Percentiles rank a stretch among this genome's conserved stretches.
phyloP scores from a whole-genome alignment of 1,140 invertebrate genomes.

The Eufriesea mexicana region DNA sequence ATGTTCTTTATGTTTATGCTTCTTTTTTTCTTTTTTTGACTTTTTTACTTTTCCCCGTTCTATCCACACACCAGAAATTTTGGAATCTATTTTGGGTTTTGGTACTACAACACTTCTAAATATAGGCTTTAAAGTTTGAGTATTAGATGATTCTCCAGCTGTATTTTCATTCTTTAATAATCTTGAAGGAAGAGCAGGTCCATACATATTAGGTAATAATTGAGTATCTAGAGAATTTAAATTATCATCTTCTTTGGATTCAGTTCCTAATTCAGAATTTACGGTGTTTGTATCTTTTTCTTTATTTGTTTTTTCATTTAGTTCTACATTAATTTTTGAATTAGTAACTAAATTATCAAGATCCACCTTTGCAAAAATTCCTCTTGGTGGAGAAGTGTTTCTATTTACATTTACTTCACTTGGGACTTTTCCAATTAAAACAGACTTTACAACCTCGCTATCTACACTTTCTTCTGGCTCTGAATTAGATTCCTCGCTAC shows the following conservation, averaged over 20 bases:
- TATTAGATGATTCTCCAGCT: constrained; percentile 4
- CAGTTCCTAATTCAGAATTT: not conserved
- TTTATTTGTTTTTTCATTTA: not conserved
- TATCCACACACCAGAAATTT: constrained; percentile 75
- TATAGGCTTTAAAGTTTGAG: constrained; percentile 58
- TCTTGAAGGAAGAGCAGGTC: constrained; percentile 83
- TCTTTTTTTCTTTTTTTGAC: constrained; percentile 79
- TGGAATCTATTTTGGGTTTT: constrained; percentile 44
- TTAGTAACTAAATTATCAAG: constrained; percentile 83
- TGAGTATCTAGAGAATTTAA: not conserved
- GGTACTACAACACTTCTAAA: constrained; percentile 70
- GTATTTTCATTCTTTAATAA: constrained; percentile 22
- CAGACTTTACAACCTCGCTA: constrained; percentile 70
- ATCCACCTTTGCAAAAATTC: constrained; percentile 89
- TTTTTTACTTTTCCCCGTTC: constrained; percentile 76
- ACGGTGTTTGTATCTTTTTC: not conserved
- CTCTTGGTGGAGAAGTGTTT: constrained; percentile 87
- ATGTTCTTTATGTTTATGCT: constrained; percentile 79
- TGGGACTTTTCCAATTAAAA: constrained; percentile 73
- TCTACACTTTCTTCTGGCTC: constrained; percentile 78
- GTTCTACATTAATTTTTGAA: not conserved
- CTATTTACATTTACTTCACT: constrained; percentile 82
- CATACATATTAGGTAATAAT: constrained; percentile 78
- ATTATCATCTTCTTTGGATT: not conserved
- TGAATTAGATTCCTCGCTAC: constrained; percentile 83